Percentiles rank a stretch among this genome's conserved stretches.
phyloP scores from a whole-genome alignment of 2,113 vertebrate genomes.

The Erythrocercus mccallii region DNA sequence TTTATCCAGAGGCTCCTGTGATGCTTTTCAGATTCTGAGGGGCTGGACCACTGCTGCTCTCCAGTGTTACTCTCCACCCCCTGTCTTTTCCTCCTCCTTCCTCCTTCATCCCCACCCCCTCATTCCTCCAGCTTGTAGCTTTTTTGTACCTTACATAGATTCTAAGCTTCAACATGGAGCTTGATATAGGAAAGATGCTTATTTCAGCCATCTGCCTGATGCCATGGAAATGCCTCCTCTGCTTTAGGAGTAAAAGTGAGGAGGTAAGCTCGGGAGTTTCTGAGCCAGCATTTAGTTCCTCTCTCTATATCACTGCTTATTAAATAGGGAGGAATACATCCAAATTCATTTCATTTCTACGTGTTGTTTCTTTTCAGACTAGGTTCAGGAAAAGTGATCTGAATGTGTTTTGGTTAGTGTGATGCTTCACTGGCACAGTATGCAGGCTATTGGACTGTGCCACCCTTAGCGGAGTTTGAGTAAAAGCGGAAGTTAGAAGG shows the following conservation, averaged over 20 bases:
- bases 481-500: not conserved
- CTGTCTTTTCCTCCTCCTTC: slow-evolving; percentile 41
- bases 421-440: not conserved
- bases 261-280: not conserved
- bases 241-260: not conserved
- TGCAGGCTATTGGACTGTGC: not conserved
- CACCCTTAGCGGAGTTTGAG: not conserved
- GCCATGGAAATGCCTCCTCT: not conserved
- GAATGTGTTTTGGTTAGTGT: not conserved
- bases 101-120: slow-evolving; percentile 42
- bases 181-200: slow-evolving; percentile 39
- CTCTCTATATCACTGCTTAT: not conserved
- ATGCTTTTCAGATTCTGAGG: slow-evolving; percentile 59
- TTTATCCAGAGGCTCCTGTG: slow-evolving; percentile 56
- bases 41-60: slow-evolving; percentile 54
- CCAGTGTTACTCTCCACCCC: slow-evolving; percentile 58
- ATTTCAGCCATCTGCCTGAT: slow-evolving; percentile 22
- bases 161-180: slow-evolving; percentile 5
- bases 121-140: slow-evolving; percentile 33
- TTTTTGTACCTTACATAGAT: not conserved
- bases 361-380: not conserved
- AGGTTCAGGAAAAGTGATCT: not conserved
- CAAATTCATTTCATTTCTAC: not conserved
- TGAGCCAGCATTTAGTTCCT: not conserved
- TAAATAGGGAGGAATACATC: not conserved